Conservation (phyloP, 2,888 invertebrate genomes). For the Chrysina gloriosa region DNA sequence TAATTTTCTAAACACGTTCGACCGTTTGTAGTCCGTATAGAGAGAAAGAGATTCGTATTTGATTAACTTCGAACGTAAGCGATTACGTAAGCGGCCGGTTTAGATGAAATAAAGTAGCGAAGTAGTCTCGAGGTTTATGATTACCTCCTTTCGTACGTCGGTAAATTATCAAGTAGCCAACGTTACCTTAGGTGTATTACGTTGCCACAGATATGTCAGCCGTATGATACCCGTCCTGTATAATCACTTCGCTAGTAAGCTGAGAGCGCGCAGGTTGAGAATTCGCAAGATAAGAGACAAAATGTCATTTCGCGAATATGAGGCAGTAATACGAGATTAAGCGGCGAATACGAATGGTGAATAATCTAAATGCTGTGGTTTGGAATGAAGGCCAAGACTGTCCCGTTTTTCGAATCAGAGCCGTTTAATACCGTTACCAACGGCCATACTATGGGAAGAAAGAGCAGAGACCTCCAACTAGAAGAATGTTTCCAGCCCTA, state of each 20-base stretch:
- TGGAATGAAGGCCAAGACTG: background rate
- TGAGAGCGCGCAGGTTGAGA: background rate
- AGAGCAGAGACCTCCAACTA: too few species aligned
- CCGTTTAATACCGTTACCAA: too few species aligned
- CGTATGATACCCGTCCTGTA: background rate
- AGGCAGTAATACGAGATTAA: background rate
- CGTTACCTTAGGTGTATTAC: slow-evolving; percentile 3
- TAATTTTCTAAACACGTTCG: slow-evolving; percentile 24
- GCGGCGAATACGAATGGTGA: background rate
- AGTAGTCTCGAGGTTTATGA: slow-evolving; percentile 11
- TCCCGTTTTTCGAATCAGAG: too few species aligned
- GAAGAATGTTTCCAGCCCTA: too few species aligned
- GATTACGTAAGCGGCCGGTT: slow-evolving; percentile 7
- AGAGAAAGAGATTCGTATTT: background rate
- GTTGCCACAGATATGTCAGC: slow-evolving; percentile 8
- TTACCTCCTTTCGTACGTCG: background rate
- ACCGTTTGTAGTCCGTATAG: background rate
- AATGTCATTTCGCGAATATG: background rate
- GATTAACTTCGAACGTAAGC: background rate
- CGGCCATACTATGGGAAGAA: too few species aligned
- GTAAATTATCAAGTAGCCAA: slow-evolving; percentile 18
- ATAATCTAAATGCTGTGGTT: background rate
- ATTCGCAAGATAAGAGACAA: background rate
- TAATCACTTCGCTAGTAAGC: slow-evolving; percentile 4
- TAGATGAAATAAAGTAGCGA: slow-evolving; percentile 6